A percentile compares a stretch with the other conserved stretches of the same genome.
phyloP scores from a whole-genome alignment of 2,797 vertebrate species.

The Chaetodon trifasciatus region DNA sequence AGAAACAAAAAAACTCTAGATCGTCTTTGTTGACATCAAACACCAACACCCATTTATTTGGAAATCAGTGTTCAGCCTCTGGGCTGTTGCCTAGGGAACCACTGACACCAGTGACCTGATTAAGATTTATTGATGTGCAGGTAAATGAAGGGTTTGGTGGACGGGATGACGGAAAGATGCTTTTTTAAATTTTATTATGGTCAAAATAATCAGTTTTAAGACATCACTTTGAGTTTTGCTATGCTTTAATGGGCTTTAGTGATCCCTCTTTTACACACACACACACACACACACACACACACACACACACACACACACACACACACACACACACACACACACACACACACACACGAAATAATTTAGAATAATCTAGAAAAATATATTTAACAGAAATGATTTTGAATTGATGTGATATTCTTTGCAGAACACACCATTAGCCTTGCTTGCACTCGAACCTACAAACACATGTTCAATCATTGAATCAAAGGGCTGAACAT shows the following conservation, averaged over 20 bases:
- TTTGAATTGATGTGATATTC: background rate
- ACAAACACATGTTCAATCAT: background rate
- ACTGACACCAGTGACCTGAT: conserved; percentile 4
- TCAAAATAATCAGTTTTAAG: background rate
- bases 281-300: too few species aligned
- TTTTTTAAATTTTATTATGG: background rate
- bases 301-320: too few species aligned
- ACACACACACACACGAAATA: too few species aligned
- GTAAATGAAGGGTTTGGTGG: conserved; percentile 7
- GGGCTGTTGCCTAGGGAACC: conserved; percentile 39
- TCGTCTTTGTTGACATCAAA: background rate
- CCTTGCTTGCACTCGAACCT: background rate
- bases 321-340: too few species aligned
- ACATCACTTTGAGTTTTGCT: background rate
- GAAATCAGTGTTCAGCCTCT: conserved; percentile 26
- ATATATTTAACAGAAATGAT: background rate
- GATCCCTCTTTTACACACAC: background rate
- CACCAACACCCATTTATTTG: background rate
- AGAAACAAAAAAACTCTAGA: background rate
- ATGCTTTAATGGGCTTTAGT: background rate
- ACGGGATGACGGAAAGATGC: background rate
- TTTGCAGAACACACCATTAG: background rate
- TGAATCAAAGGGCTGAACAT: background rate
- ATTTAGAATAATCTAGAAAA: background rate
- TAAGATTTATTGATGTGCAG: conserved; percentile 24